Base-by-base conservation (phyloP, 2,797 vertebrate genomes). In the Tenualosa thibaudeaui region DNA sequence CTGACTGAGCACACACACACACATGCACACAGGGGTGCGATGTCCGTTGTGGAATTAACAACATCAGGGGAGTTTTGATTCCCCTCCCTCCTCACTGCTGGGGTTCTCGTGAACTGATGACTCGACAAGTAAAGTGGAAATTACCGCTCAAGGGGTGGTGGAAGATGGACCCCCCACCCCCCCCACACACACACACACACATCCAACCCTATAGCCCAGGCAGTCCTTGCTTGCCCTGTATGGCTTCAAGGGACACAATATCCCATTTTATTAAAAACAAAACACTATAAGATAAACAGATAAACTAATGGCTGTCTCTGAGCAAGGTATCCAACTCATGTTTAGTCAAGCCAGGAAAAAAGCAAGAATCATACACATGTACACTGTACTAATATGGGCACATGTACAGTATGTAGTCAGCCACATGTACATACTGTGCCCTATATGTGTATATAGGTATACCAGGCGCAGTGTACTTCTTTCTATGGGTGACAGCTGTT, bases 61-160 rank as follows among this genome's bases (percentile, higher is more conserved):
- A 62, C 58, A 24, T 6, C 58, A n/a, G n/a, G 22, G 19, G n/a
- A 62, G 22, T 62, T 62, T 62, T 62, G 58, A 62, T 62, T 53
- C 53, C 58, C 22, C 58, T 6, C 22, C 58, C 2, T 1, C n/a
- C 58, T 62, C 7, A n/a, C 58, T 62, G 58, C 58, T 1, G 58
- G 58, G 40, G 68, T 75, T 75, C 68, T 37, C 37, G 13, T 75
- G 68, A 40, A 40, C 37, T 75, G 68, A 75, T 75, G 68, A 75
- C 68, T 75, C 68, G 37, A 43, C 68, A 75, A 75, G 68, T 43
- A 43, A 71, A 75, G 68, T 43, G 37, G 15, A 75, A 75, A 75
- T 75, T 43, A 75, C 37, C 15, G 15, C 68, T 17, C 37, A 75
- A 13, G 37, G 26, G 31, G 68, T 37, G 17, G 0, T 19, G 68